phyloP scores from a whole-genome alignment of 1,140 invertebrate genomes.

The Ganaspis sp. region DNA sequence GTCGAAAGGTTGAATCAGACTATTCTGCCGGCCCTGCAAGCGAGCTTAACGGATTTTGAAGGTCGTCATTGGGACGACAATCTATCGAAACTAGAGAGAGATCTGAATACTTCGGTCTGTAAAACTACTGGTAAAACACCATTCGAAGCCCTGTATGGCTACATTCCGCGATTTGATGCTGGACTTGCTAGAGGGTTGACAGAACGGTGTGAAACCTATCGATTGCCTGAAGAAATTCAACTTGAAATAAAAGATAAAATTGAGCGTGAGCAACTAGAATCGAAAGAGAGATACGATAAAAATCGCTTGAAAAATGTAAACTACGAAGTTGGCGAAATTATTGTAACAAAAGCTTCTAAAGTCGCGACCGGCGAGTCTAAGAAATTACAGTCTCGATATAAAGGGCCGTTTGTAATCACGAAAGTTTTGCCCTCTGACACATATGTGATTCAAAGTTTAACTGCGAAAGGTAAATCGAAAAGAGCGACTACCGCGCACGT shows the following conservation, averaged over 20 bases:
- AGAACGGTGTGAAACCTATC: too few relatives aligned
- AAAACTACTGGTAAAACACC: too few relatives aligned
- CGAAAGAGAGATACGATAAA: conserved; percentile 20
- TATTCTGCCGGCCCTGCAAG: not conserved
- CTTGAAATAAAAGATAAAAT: not conserved
- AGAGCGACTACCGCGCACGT: too few relatives aligned
- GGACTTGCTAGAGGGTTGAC: too few relatives aligned
- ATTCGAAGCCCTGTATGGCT: too few relatives aligned
- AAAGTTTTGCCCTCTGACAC: not conserved
- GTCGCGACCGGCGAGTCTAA: conserved; percentile 17
- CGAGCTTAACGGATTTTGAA: not conserved
- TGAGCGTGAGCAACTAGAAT: not conserved
- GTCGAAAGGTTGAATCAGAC: not conserved
- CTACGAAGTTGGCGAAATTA: conserved; percentile 8
- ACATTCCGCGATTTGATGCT: too few relatives aligned
- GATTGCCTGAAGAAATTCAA: conserved; percentile 1
- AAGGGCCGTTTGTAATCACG: not conserved
- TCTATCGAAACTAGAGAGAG: too few relatives aligned
- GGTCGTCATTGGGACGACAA: too few relatives aligned
- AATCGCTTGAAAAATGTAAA: not conserved
- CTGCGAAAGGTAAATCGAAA: too few relatives aligned
- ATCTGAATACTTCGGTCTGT: too few relatives aligned
- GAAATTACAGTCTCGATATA: not conserved
- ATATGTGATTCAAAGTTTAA: too few relatives aligned
- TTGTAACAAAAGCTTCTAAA: not conserved